These are phyloP conservation scores for Oceanites oceanicus DNA, from an alignment of 2,113 vertebrate species.

Conservation along the genomic window DNA sequence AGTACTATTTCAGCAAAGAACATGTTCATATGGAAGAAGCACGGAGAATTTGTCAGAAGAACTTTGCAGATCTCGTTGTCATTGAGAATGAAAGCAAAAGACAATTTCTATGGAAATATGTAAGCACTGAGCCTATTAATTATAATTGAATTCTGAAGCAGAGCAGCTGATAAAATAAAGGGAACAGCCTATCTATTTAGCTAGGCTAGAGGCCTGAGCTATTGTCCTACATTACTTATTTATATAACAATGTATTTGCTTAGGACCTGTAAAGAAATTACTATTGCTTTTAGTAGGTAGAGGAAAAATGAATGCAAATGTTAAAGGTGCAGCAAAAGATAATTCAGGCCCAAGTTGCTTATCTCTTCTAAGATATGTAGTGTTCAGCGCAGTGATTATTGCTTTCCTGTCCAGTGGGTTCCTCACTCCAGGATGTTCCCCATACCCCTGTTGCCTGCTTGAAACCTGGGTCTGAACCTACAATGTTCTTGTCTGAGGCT, in stretches of 20 bases:
- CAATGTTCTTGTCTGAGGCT: background rate
- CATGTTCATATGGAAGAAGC: conserved; percentile 80
- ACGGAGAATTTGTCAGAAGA: conserved; percentile 80
- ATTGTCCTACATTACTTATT: background rate
- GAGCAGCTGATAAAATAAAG: background rate
- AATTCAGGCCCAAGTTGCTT: background rate
- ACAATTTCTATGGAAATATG: conserved; percentile 88
- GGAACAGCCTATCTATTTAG: background rate
- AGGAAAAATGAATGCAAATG: background rate
- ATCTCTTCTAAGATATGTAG: background rate
- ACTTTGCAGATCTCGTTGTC: conserved; percentile 85
- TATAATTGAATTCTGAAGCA: background rate
- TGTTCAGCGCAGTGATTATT: background rate
- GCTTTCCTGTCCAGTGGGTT: background rate
- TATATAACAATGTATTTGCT: background rate
- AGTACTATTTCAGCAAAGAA: conserved; percentile 86
- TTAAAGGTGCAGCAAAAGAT: background rate
- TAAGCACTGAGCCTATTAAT: conserved; percentile 52
- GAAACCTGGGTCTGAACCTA: background rate
- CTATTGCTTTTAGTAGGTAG: background rate
- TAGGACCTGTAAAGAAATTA: background rate
- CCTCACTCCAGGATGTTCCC: background rate
- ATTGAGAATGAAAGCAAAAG: conserved; percentile 84
- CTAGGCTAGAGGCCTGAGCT: background rate
- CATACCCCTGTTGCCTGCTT: background rate